A percentile compares a stretch with the other conserved stretches of the same genome.
Conservation (phyloP, 1,140 invertebrate genomes). For the Leptopilina boulardi region DNA sequence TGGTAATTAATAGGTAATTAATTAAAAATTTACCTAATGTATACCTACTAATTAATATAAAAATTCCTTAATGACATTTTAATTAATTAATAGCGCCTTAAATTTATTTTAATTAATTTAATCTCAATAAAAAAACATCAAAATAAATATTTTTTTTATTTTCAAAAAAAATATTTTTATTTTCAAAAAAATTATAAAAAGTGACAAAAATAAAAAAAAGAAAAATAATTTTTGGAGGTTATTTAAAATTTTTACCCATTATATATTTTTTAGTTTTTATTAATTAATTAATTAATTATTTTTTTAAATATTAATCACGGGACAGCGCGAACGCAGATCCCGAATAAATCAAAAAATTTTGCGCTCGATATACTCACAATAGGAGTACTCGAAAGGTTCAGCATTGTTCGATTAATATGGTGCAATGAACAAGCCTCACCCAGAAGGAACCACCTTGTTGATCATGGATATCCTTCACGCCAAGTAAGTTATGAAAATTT, state of each 20-base stretch:
- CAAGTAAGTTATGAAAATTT: slow-evolving; percentile 77
- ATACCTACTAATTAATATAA: too few relatives aligned
- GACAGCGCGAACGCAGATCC: slow-evolving; percentile 80
- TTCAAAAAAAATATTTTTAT: too few relatives aligned
- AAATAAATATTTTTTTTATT: too few relatives aligned
- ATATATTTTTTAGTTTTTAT: background rate
- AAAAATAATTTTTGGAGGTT: slow-evolving; percentile 3
- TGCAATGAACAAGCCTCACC: slow-evolving; percentile 82
- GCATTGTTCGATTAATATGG: slow-evolving; percentile 72
- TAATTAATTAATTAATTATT: slow-evolving; percentile 49
- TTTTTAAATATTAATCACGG: slow-evolving; percentile 64
- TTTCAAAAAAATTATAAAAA: background rate
- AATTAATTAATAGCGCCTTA: too few relatives aligned
- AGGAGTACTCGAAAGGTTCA: slow-evolving; percentile 82
- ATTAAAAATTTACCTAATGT: too few relatives aligned
- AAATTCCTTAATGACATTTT: too few relatives aligned
- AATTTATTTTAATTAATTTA: too few relatives aligned
- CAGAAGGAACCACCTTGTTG: slow-evolving; percentile 81
- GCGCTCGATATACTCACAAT: slow-evolving; percentile 78
- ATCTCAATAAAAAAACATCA: too few relatives aligned
- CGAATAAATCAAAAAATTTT: slow-evolving; percentile 80
- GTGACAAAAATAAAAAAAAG: too few relatives aligned
- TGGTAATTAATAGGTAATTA: too few relatives aligned
- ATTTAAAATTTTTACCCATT: too few relatives aligned
- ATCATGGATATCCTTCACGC: slow-evolving; percentile 80